phyloP scores from a whole-genome alignment of 2,797 vertebrate genomes.

The Discoglossus pictus region DNA sequence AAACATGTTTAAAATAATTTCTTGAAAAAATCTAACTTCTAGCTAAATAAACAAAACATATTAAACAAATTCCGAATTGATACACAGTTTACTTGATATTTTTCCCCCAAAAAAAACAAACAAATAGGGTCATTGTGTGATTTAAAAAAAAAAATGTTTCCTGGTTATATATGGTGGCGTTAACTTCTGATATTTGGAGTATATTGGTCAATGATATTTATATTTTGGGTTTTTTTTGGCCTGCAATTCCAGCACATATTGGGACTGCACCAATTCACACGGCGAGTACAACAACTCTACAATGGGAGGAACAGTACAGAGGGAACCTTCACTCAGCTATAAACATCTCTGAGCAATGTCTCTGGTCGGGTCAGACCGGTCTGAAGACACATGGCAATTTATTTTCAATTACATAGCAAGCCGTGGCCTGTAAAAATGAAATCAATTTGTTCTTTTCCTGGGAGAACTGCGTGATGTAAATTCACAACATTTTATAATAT shows the following conservation, averaged over 20 bases:
- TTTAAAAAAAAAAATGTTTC: too few species aligned
- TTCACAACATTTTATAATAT: conserved; percentile 61
- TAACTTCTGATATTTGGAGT: not conserved
- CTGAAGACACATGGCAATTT: conserved; percentile 67
- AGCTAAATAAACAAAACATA: too few species aligned
- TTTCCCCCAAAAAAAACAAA: too few species aligned
- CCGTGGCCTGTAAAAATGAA: conserved; percentile 66
- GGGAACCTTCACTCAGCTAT: conserved; percentile 62
- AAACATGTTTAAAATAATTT: too few species aligned
- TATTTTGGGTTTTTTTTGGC: not conserved
- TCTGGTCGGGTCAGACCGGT: conserved; percentile 69
- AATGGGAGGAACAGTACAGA: conserved; percentile 40
- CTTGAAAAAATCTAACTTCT: too few species aligned
- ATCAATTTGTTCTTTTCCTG: conserved; percentile 70
- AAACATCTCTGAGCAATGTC: conserved; percentile 70
- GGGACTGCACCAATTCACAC: too few species aligned
- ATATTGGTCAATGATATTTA: not conserved
- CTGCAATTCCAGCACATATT: too few species aligned
- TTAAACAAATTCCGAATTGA: too few species aligned
- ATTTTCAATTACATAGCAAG: conserved; percentile 71
- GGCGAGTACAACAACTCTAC: too few species aligned
- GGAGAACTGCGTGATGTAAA: conserved; percentile 60
- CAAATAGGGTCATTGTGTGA: too few species aligned
- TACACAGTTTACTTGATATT: too few species aligned
- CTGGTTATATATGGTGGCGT: too few species aligned